Evolutionary conservation across 2,113 vertebrate species (phyloP).

Genomic region (Zingel zingel): DNA sequence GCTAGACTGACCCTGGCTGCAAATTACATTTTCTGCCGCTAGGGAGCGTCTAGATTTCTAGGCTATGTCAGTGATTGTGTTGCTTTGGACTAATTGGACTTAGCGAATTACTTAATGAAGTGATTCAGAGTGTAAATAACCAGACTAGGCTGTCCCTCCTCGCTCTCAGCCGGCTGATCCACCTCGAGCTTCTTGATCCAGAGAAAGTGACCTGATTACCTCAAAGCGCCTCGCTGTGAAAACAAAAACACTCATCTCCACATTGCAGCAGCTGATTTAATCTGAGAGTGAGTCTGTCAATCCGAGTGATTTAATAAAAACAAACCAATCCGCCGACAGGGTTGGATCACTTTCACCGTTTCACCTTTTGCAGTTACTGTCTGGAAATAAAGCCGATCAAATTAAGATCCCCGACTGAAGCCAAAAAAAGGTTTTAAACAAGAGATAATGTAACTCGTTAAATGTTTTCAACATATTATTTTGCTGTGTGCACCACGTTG

Average conservation of each 20-base stretch:
- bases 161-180: constrained; percentile 11
- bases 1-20: no score
- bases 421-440: neutral
- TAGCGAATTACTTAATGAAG: constrained; percentile 42
- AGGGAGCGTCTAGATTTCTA: no score
- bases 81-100: constrained; percentile 53
- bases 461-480: no score
- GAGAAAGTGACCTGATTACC: constrained; percentile 48
- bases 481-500: no score
- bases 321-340: neutral
- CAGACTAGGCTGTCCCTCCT: neutral
- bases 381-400: neutral
- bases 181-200: constrained; percentile 22
- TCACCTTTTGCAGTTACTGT: neutral
- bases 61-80: neutral
- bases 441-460: no score
- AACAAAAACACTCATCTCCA: neutral
- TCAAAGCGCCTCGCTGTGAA: neutral
- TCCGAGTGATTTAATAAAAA: neutral
- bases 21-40: no score
- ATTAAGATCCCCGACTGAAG: neutral
- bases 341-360: neutral
- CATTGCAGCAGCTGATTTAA: neutral
- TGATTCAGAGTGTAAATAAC: constrained; percentile 44
- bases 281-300: neutral